Evolutionary conservation across 2,113 vertebrate species (phyloP), one percentile per base, ranked within the genome.

Genomic region (Grantiella picta): DNA sequence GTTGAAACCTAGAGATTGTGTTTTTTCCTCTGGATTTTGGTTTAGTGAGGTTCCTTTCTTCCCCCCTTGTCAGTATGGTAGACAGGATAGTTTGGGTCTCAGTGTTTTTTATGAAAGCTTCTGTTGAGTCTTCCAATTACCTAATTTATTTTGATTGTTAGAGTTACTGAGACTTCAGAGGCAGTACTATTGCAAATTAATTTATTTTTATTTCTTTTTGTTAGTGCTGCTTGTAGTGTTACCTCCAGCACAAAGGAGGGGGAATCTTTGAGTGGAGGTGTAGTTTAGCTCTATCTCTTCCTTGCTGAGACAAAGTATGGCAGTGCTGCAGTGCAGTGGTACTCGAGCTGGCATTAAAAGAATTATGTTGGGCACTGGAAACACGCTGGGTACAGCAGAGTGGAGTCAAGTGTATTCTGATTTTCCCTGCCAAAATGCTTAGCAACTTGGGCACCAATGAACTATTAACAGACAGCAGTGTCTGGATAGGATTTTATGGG

Each of bases 361-460:
- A 59, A 63, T 90, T 70, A 35, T 3, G 15, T 49, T 89, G 86
- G 91, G 86, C 91, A 84, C 64, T 92, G 92, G 81, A 92, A 91
- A 38, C 40, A 36, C 81, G 60, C 68, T 94, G 86, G 83, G 86
- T 86, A 44, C 56, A 91, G 60, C 77, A 89, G 68, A 83, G 42
- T 29, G 72, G 27, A 94, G 77, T 89, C 83, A 80, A 86, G 83
- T 81, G 79, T 56, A 60, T 90, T 89, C 83, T 86, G 69, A 75
- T 91, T 94, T 94, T 89, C 36, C 15, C 49, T 95, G 91, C 92
- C 95, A 96, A 89, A 90, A 94, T 56, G 47, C 89, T 75, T 89
- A 90, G 68, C 80, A 86, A 19, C 82, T 80, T 29, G 17, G 83
- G 69, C 76, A 84, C 56, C 92, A 89, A 7, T 47, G 80, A 90